phyloP scores from a whole-genome alignment of 2,113 vertebrate species.

The Cryptomyrus ogoouensis region DNA sequence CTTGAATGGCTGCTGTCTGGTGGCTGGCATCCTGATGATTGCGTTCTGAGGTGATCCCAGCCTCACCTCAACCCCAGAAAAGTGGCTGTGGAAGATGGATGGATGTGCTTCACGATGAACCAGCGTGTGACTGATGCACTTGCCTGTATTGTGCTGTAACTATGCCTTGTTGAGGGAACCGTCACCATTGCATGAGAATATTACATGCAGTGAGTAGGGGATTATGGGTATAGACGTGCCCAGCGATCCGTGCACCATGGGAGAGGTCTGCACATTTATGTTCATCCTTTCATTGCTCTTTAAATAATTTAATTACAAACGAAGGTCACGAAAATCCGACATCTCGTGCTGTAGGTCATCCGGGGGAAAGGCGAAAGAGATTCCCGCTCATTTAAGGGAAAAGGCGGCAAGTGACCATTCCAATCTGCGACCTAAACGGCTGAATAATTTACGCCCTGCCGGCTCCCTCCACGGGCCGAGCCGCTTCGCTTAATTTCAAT shows the following conservation, averaged over 20 bases:
- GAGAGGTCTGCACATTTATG: not conserved
- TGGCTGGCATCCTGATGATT: not conserved
- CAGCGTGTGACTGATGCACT: not conserved
- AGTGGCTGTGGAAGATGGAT: not conserved
- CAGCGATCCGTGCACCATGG: not conserved
- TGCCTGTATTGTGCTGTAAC: not conserved
- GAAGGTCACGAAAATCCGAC: not conserved
- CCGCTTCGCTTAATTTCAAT: constrained; percentile 8
- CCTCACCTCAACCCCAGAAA: not conserved
- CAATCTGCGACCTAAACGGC: not conserved
- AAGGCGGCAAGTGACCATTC: not conserved
- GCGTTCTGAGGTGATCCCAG: not conserved
- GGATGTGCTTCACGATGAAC: not conserved
- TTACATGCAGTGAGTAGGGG: not conserved
- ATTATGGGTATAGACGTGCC: not conserved
- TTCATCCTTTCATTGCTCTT: not conserved
- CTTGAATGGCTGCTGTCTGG: not conserved
- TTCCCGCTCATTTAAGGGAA: not conserved
- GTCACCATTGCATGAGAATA: not conserved
- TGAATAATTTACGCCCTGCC: not conserved
- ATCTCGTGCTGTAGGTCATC: not conserved
- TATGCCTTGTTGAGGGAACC: not conserved
- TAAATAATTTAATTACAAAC: not conserved
- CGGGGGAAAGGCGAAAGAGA: not conserved
- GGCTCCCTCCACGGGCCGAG: not conserved